Evolutionary conservation across 2,113 vertebrate species (phyloP), one percentile per base, ranked within the genome.

Genomic region (Malaclemys terrapin): DNA sequence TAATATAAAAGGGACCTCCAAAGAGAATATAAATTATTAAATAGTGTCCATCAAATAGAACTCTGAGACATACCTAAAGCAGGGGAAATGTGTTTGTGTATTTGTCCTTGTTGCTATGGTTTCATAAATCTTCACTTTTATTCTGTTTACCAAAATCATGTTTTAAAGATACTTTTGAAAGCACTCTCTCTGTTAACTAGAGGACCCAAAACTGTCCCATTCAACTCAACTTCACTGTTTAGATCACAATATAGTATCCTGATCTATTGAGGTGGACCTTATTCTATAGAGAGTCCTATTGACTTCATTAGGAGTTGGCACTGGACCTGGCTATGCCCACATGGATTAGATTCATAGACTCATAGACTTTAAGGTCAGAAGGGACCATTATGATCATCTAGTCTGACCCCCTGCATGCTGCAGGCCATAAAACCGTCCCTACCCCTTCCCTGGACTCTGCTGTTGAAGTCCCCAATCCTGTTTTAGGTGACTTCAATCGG

Each of bases 31-130:
- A 89, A 80, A 62, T 87, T 42, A 31, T 62, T 53, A 88, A 62
- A 56, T 79, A 94, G 52, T 86, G 95, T 80, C 24, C 81, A 22
- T 86, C 35, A 86, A 49, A 72, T 2, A 65, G 31, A 80, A 27
- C 45, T 93, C 83, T 96, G 27, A 88, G 72, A 75, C 47, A 80
- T 59, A 86, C 54, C 0, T 0, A 8, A 84, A 52, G 6, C 27
- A 50, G 90, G 45, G 47, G 29, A 25, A 27, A 31, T 10, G 5
- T 82, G 52, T 16, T 81, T 75, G 6, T 87, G 54, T 13, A 6
- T 93, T 95, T 91, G 31, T 83, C 42, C 50, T 35, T 84, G 27
- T 80, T 56, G n/a, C 88, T 93, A 47, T 17, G 82, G 38, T 89
- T 91, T 79, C 10, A 69, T 91, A 85, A 45, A 31, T 62, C 27